Evolutionary conservation across 1,140 invertebrate species (phyloP), one percentile per base, ranked within the genome.

Genomic region (Choristoneura fumiferana): DNA sequence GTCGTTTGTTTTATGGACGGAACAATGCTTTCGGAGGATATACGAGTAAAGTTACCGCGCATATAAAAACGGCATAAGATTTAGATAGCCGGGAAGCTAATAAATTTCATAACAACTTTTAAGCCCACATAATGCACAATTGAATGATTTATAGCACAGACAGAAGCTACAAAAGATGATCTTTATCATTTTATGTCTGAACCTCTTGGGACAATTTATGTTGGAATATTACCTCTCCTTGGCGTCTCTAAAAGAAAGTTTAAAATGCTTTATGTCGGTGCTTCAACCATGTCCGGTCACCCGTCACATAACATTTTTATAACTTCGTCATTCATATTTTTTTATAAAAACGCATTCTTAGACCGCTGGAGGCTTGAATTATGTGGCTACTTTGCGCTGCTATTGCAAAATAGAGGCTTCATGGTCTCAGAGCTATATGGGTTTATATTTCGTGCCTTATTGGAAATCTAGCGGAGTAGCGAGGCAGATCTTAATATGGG

Each of bases 181-280:
- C 71, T 76, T 79, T 81, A 81, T 81, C 74, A 72, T 75, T 81
- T 77, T 78, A 77, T 77, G 71, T 65, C 65, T 71, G 69, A 70
- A 64, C 60, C 71, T 59, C 69, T 59, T 58, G 62, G 64, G 70
- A 67, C 67, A 71, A 76, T 77, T 80, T 73, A 74, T 74, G 68
- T 65, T 61, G 54, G 62, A 71, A 70, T 75, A 74, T 74, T 72
- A 74, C 66, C 62, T 60, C 60, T 70, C 61, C 65, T 68, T 65
- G 58, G 65, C 67, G 71, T 65, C 77, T 69, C 43, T 73, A 72
- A 76, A 77, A 73, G 72, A 77, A 77, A 80, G 67, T 80, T 75
- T 77, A 74, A 74, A 74, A 74, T 71, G 69, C 61, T 73, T 77
- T 71, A 74, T 67, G 62, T 61, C 49, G 58, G 69, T 72, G 64